Evolutionary conservation across 2,797 vertebrate species (phyloP).

Genomic region (Balearica regulorum): DNA sequence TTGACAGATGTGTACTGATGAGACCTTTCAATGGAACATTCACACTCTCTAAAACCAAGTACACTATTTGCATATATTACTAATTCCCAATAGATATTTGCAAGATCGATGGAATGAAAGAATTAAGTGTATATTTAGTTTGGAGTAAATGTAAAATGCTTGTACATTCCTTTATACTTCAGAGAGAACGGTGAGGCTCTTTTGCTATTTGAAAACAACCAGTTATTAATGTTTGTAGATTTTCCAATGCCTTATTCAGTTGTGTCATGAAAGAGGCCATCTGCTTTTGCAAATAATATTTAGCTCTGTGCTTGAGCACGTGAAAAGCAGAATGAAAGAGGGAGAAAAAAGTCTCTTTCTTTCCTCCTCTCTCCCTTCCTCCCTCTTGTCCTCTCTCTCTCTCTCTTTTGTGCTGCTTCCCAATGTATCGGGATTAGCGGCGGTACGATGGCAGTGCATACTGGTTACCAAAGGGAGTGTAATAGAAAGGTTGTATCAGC

Average conservation of each 20-base stretch:
- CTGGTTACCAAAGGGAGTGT: neutral
- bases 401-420: neutral
- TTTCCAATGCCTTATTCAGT: neutral
- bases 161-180: neutral
- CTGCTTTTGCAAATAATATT: neutral
- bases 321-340: neutral
- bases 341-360: neutral
- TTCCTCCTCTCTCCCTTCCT: neutral
- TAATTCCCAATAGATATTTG: neutral
- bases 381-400: neutral
- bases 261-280: neutral
- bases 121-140: neutral
- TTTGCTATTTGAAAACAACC: neutral
- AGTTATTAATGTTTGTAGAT: neutral
- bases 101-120: neutral
- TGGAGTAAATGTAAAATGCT: neutral
- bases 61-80: neutral
- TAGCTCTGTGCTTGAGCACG: neutral
- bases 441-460: neutral
- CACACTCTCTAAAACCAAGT: neutral
- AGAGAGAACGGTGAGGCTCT: neutral
- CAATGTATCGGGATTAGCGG: neutral
- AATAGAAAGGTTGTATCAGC: neutral
- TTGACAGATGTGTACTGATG: neutral
- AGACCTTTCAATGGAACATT: neutral